phyloP scores from a whole-genome alignment of 2,113 vertebrate species.

The Ictalurus punctatus region DNA sequence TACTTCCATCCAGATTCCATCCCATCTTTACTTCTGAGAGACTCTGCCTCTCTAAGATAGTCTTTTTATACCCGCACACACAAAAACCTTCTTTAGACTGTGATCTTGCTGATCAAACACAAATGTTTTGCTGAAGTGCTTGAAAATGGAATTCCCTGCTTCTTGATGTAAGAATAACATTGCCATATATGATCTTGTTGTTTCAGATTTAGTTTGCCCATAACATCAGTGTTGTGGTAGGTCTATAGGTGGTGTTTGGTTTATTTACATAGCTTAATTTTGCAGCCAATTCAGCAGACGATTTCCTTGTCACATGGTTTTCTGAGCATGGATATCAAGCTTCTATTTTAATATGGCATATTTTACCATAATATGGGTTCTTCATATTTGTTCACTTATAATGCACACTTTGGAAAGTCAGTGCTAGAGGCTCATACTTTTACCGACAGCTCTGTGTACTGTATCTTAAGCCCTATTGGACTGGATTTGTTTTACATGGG shows the following conservation, averaged over 20 bases:
- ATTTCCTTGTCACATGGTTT: not conserved
- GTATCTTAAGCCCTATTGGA: not conserved
- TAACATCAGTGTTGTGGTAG: conserved; percentile 17
- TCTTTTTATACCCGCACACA: conserved; percentile 33
- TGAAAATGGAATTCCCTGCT: not conserved
- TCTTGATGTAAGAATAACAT: not conserved
- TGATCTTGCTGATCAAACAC: conserved; percentile 70
- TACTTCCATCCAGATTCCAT: no score
- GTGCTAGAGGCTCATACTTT: not conserved
- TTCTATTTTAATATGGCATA: not conserved
- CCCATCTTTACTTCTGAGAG: no score
- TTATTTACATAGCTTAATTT: not conserved
- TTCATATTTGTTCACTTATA: not conserved
- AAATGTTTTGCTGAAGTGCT: conserved; percentile 61
- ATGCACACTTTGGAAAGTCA: not conserved
- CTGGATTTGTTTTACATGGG: not conserved
- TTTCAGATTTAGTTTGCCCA: conserved; percentile 35
- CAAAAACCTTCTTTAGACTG: conserved; percentile 38
- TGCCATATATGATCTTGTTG: not conserved
- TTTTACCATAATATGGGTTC: not conserved
- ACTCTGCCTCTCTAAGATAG: no score
- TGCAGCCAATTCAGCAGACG: not conserved
- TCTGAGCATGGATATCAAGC: not conserved
- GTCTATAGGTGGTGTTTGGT: not conserved
- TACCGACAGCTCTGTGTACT: not conserved